These are phyloP conservation scores for Ceratosolen solmsi DNA, from an alignment of 1,140 invertebrate genomes.

Conservation along the genomic window DNA sequence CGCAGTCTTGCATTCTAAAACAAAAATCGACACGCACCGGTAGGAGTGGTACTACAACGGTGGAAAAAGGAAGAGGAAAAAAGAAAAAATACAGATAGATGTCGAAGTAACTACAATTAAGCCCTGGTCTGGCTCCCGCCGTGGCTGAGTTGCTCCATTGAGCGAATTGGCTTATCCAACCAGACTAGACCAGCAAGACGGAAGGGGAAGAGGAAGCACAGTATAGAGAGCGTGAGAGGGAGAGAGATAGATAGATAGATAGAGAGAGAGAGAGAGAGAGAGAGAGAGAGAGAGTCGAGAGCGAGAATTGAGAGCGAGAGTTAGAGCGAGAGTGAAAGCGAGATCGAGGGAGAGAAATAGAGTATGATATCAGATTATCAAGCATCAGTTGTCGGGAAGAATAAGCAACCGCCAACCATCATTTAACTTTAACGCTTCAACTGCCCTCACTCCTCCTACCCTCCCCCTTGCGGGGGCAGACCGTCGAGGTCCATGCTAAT, in stretches of 20 bases:
- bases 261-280: constrained; percentile 46
- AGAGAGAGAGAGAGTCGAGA: constrained; percentile 66
- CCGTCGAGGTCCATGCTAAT: constrained; percentile 73
- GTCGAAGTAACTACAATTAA: constrained; percentile 71
- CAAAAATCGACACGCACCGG: constrained; percentile 17
- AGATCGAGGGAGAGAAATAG: constrained; percentile 30
- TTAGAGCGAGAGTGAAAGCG: neutral
- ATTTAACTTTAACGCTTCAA: constrained; percentile 75
- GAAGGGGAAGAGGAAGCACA: constrained; percentile 55
- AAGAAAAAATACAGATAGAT: constrained; percentile 50
- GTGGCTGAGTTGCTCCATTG: constrained; percentile 73
- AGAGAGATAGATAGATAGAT: constrained; percentile 55
- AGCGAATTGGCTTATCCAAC: constrained; percentile 70
- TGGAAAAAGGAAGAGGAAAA: constrained; percentile 17
- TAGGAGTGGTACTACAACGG: neutral
- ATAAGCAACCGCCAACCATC: constrained; percentile 74
- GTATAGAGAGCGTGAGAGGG: constrained; percentile 27
- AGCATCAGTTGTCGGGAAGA: constrained; percentile 74
- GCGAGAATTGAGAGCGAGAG: neutral
- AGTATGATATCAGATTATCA: constrained; percentile 67
- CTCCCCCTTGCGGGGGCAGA: constrained; percentile 44
- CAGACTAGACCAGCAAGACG: constrained; percentile 67
- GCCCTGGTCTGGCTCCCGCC: constrained; percentile 65
- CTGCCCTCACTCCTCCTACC: constrained; percentile 61
- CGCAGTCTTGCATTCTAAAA: constrained; percentile 18